These are phyloP conservation scores for Spizella passerina DNA, from an alignment of 2,797 vertebrate species.

Conservation along the genomic window DNA sequence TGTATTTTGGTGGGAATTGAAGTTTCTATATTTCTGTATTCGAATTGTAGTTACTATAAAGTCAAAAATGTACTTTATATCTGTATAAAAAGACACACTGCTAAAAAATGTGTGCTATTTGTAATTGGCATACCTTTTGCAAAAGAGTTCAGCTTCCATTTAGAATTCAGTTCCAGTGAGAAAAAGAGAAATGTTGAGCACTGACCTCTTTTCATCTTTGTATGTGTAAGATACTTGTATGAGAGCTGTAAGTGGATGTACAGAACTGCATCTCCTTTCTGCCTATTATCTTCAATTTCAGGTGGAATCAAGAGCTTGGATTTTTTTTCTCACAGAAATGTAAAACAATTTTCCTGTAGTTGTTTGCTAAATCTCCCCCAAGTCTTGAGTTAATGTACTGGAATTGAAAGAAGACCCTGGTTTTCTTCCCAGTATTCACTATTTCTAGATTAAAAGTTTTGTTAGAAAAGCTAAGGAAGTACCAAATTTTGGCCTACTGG, in stretches of 20 bases:
- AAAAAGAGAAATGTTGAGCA: neutral
- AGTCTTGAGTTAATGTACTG: neutral
- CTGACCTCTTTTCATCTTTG: neutral
- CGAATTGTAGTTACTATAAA: neutral
- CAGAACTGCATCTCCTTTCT: neutral
- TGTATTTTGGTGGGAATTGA: neutral
- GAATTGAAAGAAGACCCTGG: neutral
- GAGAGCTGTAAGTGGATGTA: neutral
- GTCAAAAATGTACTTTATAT: neutral
- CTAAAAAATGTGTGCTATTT: neutral
- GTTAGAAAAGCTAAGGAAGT: neutral
- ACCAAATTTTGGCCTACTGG: neutral
- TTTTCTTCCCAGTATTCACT: neutral
- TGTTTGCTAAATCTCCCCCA: neutral
- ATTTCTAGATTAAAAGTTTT: neutral
- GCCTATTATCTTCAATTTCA: neutral
- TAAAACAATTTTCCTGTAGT: neutral
- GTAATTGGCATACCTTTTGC: neutral
- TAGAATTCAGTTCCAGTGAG: neutral
- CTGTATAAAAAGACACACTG: neutral
- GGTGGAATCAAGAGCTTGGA: neutral
- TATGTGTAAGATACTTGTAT: neutral
- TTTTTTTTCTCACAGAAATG: neutral
- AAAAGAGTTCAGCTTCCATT: neutral
- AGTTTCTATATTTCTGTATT: neutral